A percentile compares a stretch with the other conserved stretches of the same genome.
These are phyloP conservation scores for Philonicus albiceps DNA, from an alignment of 2,888 invertebrate species.

Conservation along the genomic window DNA sequence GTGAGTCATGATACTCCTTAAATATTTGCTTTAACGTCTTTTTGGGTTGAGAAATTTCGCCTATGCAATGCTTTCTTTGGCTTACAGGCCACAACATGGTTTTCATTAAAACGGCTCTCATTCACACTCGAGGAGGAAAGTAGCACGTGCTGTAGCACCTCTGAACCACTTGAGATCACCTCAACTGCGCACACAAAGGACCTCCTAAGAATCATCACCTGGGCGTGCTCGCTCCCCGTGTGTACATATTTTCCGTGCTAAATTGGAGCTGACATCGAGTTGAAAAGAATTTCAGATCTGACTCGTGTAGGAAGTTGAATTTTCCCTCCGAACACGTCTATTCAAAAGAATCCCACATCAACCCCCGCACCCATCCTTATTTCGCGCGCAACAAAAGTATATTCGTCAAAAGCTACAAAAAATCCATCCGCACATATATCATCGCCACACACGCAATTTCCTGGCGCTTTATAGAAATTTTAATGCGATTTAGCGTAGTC, in stretches of 20 bases:
- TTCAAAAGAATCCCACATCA: neutral
- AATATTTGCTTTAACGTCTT: neutral
- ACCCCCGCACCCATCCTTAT: neutral
- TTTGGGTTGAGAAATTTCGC: neutral
- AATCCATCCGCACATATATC: neutral
- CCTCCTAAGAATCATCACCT: neutral
- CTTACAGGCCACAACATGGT: neutral
- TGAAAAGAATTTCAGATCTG: constrained; percentile 29
- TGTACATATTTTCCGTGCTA: neutral
- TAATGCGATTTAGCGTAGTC: constrained; percentile 32
- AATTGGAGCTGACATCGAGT: constrained; percentile 21
- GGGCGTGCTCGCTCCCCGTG: neutral
- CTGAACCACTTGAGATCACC: neutral
- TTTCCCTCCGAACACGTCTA: neutral
- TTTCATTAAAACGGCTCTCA: neutral
- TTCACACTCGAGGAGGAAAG: neutral
- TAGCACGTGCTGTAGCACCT: neutral
- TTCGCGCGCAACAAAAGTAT: neutral
- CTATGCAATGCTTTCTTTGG: neutral
- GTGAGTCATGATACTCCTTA: neutral
- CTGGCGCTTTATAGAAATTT: constrained; percentile 37
- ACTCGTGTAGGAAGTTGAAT: neutral
- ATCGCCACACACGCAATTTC: constrained; percentile 30
- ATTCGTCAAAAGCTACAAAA: neutral
- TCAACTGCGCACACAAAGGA: neutral